A percentile compares a stretch with the other conserved stretches of the same genome.
Conservation (phyloP, 2,797 vertebrate species). For the Champsocephalus esox region DNA sequence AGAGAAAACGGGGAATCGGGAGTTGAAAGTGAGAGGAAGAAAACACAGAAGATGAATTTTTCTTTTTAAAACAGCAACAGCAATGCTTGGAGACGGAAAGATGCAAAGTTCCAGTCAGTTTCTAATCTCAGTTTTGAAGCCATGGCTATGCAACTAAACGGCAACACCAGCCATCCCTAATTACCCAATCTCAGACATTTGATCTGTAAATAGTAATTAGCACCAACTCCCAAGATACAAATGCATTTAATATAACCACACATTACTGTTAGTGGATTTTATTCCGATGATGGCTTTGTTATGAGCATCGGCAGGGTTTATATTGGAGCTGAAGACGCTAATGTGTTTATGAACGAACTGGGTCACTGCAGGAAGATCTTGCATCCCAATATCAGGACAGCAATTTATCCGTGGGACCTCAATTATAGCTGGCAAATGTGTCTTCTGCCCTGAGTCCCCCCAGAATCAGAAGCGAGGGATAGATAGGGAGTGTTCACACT, state of each 20-base stretch:
- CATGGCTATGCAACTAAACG: conserved; percentile 12
- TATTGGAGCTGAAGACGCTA: conserved; percentile 40
- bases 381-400: conserved; percentile 52
- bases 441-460: conserved; percentile 50
- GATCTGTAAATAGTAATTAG: conserved; percentile 70
- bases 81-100: conserved; percentile 26
- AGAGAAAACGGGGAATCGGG: conserved; percentile 27
- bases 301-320: conserved; percentile 25
- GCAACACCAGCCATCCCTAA: conserved; percentile 31
- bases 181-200: conserved; percentile 61
- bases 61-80: conserved; percentile 10
- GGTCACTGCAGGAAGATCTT: conserved; percentile 68
- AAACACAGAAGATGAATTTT: conserved; percentile 24
- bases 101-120: conserved; percentile 21
- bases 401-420: conserved; percentile 58
- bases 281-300: conserved; percentile 41
- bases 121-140: conserved; percentile 32
- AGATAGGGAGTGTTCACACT: conserved; percentile 34
- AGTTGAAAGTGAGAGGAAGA: not conserved
- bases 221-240: conserved; percentile 37
- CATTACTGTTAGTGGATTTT: conserved; percentile 41
- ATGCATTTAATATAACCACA: conserved; percentile 37
- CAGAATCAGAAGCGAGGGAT: conserved; percentile 24
- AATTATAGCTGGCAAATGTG: conserved; percentile 48
- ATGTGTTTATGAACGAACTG: conserved; percentile 67